These are phyloP conservation scores for Brachylomia viminalis DNA, from an alignment of 2,888 invertebrate species.

Conservation along the genomic window DNA sequence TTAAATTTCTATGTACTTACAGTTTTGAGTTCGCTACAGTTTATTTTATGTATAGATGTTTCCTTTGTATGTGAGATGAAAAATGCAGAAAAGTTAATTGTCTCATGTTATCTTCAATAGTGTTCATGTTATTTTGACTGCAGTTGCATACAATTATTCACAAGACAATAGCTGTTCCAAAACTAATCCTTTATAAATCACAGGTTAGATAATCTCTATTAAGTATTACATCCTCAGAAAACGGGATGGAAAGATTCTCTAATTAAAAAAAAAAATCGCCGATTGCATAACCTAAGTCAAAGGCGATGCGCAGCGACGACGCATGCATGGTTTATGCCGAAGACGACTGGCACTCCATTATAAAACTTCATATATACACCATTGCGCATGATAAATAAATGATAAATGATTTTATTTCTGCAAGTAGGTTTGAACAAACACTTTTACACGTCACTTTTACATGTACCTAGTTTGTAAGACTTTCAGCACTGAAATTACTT, in stretches of 20 bases:
- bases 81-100: no score
- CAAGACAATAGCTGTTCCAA: no score
- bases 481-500: neutral
- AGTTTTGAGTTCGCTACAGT: no score
- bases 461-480: neutral
- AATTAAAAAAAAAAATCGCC: neutral
- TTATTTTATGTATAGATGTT: no score
- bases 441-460: no score
- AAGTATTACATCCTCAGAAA: neutral
- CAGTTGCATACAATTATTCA: neutral
- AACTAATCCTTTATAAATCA: neutral
- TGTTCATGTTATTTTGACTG: neutral
- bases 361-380: neutral
- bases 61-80: no score
- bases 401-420: no score
- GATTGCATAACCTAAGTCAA: neutral
- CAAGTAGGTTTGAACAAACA: no score
- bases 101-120: no score
- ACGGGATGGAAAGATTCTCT: neutral
- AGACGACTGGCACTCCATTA: constrained; percentile 11
- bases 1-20: no score
- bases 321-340: neutral
- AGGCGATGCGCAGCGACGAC: neutral
- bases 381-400: neutral
- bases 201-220: neutral